These are phyloP conservation scores for Paradoxurus hermaphroditus DNA, from an alignment of 2,113 vertebrate species.

Conservation along the genomic window DNA sequence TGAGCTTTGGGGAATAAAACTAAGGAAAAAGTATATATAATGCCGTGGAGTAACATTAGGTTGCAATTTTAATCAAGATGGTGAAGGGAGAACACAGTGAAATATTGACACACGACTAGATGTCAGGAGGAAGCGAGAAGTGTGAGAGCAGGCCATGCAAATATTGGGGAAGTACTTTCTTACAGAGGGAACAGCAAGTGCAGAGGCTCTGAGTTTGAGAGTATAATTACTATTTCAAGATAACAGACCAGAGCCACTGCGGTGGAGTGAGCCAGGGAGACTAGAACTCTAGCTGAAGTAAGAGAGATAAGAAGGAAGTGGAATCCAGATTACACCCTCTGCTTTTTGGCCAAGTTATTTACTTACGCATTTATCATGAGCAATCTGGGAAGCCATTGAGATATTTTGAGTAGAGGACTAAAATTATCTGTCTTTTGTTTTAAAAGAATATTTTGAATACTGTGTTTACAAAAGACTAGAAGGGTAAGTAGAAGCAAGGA, in stretches of 20 bases:
- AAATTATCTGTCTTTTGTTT: not conserved
- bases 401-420: not conserved
- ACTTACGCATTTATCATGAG: not conserved
- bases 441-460: not conserved
- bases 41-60: not conserved
- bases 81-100: not conserved
- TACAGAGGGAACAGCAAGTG: not conserved
- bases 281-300: not conserved
- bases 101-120: not conserved
- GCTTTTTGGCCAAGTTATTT: not conserved
- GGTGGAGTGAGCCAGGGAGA: not conserved
- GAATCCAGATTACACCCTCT: not conserved
- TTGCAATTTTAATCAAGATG: not conserved
- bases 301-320: not conserved
- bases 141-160: not conserved
- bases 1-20: not conserved
- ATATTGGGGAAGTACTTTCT: not conserved
- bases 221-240: not conserved
- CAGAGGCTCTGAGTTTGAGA: not conserved
- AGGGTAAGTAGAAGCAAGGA: not conserved
- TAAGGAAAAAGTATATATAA: not conserved
- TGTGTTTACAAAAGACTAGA: not conserved
- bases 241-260: not conserved
- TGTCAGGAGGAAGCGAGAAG: not conserved
- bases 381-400: too few relatives aligned